Evolutionary conservation across 2,113 vertebrate species (phyloP).

Genomic region (Sorex fumeus): DNA sequence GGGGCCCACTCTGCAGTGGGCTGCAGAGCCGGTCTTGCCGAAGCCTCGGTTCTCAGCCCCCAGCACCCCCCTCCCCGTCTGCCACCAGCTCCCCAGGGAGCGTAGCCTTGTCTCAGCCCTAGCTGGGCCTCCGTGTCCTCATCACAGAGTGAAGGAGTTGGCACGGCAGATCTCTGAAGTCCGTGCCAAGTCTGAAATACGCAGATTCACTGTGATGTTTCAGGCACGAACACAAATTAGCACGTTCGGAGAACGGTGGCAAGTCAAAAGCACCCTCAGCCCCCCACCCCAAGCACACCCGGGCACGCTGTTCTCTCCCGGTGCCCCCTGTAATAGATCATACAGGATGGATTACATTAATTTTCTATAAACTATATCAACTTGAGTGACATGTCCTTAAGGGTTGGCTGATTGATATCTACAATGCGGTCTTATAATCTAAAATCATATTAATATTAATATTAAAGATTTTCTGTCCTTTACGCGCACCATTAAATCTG

Average conservation of each 20-base stretch:
- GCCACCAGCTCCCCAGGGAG: neutral
- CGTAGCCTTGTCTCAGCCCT: neutral
- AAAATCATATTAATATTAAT: constrained; percentile 94
- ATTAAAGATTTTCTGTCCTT: constrained; percentile 93
- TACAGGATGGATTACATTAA: constrained; percentile 89
- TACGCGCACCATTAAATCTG: constrained; percentile 90
- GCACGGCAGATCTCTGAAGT: neutral
- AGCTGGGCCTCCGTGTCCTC: neutral
- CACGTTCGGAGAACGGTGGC: constrained; percentile 35
- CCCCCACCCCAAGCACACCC: constrained; percentile 16
- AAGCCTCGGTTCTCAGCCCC: neutral
- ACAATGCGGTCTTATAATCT: constrained; percentile 91
- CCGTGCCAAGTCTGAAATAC: neutral
- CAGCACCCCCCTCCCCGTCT: neutral
- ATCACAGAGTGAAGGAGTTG: constrained; percentile 33
- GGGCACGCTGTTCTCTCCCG: constrained; percentile 30
- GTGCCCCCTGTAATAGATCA: constrained; percentile 84
- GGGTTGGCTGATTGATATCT: constrained; percentile 91
- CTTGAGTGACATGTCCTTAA: constrained; percentile 91
- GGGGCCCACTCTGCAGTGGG: neutral
- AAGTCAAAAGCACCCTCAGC: neutral
- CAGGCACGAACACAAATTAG: constrained; percentile 69
- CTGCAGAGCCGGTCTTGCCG: neutral
- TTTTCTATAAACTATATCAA: constrained; percentile 91
- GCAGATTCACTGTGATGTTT: constrained; percentile 36